phyloP scores from a whole-genome alignment of 2,888 invertebrate genomes.

The Eupithecia dodoneata region DNA sequence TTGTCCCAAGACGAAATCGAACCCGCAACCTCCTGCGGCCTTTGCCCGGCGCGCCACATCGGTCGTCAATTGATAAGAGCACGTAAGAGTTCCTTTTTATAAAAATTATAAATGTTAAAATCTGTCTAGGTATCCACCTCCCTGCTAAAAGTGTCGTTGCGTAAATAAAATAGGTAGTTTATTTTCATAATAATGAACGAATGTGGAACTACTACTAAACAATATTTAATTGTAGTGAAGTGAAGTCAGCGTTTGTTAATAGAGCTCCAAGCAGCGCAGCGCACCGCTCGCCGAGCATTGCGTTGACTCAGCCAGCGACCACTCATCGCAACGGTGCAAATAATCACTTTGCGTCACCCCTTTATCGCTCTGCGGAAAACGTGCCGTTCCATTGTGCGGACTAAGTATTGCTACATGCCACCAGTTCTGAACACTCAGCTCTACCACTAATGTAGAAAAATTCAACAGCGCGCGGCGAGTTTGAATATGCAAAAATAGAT shows the following conservation, averaged over 20 bases:
- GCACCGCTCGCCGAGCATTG: conserved; percentile 48
- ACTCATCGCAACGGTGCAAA: conserved; percentile 82
- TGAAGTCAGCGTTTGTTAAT: conserved; percentile 43
- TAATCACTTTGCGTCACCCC: conserved; percentile 82
- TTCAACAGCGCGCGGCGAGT: conserved; percentile 60
- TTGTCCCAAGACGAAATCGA: no score
- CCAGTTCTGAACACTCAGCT: conserved; percentile 41
- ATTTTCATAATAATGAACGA: background rate
- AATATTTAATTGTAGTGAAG: conserved; percentile 16
- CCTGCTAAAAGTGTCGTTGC: background rate
- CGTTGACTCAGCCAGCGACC: conserved; percentile 78
- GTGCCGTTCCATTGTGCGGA: conserved; percentile 69
- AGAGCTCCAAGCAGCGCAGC: conserved; percentile 37
- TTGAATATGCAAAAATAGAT: conserved; percentile 72
- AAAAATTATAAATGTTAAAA: background rate
- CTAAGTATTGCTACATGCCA: conserved; percentile 54
- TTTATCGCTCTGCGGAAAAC: conserved; percentile 78
- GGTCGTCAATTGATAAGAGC: no score
- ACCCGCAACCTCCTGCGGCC: no score
- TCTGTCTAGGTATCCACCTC: background rate
- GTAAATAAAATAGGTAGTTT: background rate
- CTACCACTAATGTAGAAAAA: conserved; percentile 53
- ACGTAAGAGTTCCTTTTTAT: background rate
- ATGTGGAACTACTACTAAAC: background rate
- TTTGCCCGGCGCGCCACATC: no score